Evolutionary conservation across 1,140 invertebrate species (phyloP).

Genomic region (Belonocnema kinseyi): DNA sequence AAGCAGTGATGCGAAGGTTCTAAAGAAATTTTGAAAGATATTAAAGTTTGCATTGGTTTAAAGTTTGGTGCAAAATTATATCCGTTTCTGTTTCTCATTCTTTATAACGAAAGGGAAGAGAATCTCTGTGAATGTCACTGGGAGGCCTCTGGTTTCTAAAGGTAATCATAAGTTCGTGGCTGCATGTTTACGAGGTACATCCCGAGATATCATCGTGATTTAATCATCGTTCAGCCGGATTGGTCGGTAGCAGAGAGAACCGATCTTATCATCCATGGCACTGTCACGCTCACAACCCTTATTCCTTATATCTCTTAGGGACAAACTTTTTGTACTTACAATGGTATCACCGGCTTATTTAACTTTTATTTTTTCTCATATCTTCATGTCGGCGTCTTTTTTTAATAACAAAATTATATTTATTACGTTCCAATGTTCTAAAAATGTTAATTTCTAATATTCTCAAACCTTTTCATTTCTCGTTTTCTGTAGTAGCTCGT

Average conservation of each 20-base stretch:
- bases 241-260: conserved; percentile 19
- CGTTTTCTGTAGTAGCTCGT: not conserved
- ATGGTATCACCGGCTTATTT: not conserved
- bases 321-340: conserved; percentile 28
- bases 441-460: no score
- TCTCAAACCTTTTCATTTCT: no score
- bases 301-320: conserved; percentile 22
- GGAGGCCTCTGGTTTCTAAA: conserved; percentile 20
- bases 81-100: not conserved
- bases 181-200: conserved; percentile 38
- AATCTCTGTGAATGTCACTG: conserved; percentile 19
- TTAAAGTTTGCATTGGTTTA: no score
- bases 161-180: conserved; percentile 50
- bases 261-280: conserved; percentile 23
- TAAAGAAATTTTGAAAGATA: no score
- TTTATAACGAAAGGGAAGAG: conserved; percentile 14
- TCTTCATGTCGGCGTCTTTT: no score
- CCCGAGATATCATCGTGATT: conserved; percentile 51
- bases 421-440: no score
- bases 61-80: not conserved
- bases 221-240: conserved; percentile 43
- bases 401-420: no score
- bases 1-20: no score
- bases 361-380: not conserved
- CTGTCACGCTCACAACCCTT: conserved; percentile 9